Evolutionary conservation across 2,797 vertebrate species (phyloP), one percentile per base, ranked within the genome.

Genomic region (Oryzias sinensis): DNA sequence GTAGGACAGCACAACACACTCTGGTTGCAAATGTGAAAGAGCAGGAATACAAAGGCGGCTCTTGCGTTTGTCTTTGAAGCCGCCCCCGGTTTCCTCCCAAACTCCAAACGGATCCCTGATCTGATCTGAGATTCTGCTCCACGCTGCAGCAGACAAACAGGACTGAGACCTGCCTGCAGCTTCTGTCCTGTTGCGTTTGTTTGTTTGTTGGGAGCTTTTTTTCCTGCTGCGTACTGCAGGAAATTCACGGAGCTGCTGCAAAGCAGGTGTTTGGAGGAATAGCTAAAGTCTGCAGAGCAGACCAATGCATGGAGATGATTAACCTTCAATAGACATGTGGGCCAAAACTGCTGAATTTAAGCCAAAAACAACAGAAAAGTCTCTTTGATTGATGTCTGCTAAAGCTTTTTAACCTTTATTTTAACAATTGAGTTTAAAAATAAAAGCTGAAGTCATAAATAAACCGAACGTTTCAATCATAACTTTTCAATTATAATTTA

Each of bases 51-150:
- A 33, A 42, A 55, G 40, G 45, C 24, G 37, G 37, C 16, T 13
- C 13, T 1, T 7, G 11, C 43, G 6, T 29, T 57, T n/a, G 41
- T 53, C 56, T 81, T 72, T 75, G 46, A 76, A 63, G 56, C 63
- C 6, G 13, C 43, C 18, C 55, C 53, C 45, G 11, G 60, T 62
- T 77, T 68, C 71, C 70, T 72, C 40, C 1, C 13, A 49, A 53
- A 37, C 8, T 37, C 33, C 33, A 16, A 45, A 51, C 61, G 42
- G 25, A 37, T 56, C 53, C 33, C n/a, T 56, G 62, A 43, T 53
- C 46, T 60, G 56, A 49, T 53, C 46, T 60, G 56, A 49, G 58
- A 45, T 61, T 58, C 76, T 57, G 60, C 57, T 65, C 67, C 68
- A 46, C 42, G 64, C 37, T 54, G 50, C 47, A 65, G 62, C 50